Base-by-base conservation (phyloP, 2,888 invertebrate genomes). In the Mythimna impura region DNA sequence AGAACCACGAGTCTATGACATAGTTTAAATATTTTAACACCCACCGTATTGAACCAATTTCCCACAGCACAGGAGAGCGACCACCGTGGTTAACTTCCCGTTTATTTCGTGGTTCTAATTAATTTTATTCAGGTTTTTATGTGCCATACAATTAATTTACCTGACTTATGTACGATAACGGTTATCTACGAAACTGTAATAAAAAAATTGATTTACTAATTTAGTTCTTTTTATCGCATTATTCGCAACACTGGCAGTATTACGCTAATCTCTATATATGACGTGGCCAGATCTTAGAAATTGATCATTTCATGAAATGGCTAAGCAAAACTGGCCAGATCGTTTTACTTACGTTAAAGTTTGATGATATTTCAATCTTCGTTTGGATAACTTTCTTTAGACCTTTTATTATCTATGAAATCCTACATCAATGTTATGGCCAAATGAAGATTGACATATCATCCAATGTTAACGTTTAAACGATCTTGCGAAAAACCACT, bases 111-210 rank as follows among this genome's bases (percentile, higher is more conserved):
- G 60, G 67, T 66, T 71, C 68, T 79, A 81, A 85, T 86, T 86
- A 79, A 82, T 85, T 84, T 79, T 79, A 80, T 84, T 72, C 70
- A n/a, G 47, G 47, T 70, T 82, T 86, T 84, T 72, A 86, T 84
- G 75, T 73, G 65, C 71, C 52, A 66, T 57, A 40, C 58, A 77
- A 78, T 77, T 72, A 84, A 84, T 78, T 14, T 50, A 47, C 64
- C 66, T 54, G 47, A 71, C 8, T 50, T 74, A 80, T 82, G 61
- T 76, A 75, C 34, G 60, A 67, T 47, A 55, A 17, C 78, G 43
- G 60, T 74, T 73, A 64, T 52, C n/a, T 52, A 10, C 36, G 17
- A 36, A 71, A 71, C 25, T 3, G 57, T 25, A 6, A n/a, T 14
- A 14, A 43, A 43, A 43, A 43, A 14, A 43, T 0, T 22, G 30